A percentile compares a stretch with the other conserved stretches of the same genome.
Conservation (phyloP, 2,888 invertebrate species). For the Mesorhabditis sp. region DNA sequence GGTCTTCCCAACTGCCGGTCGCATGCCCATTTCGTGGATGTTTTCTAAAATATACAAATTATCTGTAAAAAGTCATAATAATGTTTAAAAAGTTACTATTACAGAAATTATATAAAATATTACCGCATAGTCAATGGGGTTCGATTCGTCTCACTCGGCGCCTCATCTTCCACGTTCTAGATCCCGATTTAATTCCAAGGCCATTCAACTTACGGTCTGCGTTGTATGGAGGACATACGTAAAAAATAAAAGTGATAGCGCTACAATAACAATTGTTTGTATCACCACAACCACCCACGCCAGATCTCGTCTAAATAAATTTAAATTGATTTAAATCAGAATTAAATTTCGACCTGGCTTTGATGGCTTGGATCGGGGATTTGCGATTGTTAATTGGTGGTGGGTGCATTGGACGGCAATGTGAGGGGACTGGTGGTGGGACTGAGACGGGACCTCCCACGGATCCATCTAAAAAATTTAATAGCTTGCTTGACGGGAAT, state of each 20-base stretch:
- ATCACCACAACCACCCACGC: constrained; percentile 2
- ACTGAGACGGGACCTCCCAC: neutral
- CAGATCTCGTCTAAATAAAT: neutral
- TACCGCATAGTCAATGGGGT: neutral
- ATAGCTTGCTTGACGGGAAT: too few relatives aligned
- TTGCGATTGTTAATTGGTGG: too few relatives aligned
- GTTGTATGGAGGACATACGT: neutral
- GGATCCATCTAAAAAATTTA: neutral
- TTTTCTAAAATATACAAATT: neutral
- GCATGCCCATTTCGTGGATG: neutral
- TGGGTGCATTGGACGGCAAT: neutral
- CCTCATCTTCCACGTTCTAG: neutral
- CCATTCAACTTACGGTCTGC: neutral
- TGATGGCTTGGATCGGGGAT: neutral
- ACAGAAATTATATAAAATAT: neutral
- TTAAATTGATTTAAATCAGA: too few relatives aligned
- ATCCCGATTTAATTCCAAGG: neutral
- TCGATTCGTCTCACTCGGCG: neutral
- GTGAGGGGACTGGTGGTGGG: neutral
- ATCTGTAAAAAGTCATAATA: too few relatives aligned
- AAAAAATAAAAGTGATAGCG: neutral
- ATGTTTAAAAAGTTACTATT: neutral
- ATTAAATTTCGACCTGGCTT: too few relatives aligned
- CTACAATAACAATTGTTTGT: neutral
- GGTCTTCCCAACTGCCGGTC: neutral